Evolutionary conservation across 2,888 invertebrate genomes (phyloP), one percentile per base, ranked within the genome.

Genomic region (Apamea sordens): DNA sequence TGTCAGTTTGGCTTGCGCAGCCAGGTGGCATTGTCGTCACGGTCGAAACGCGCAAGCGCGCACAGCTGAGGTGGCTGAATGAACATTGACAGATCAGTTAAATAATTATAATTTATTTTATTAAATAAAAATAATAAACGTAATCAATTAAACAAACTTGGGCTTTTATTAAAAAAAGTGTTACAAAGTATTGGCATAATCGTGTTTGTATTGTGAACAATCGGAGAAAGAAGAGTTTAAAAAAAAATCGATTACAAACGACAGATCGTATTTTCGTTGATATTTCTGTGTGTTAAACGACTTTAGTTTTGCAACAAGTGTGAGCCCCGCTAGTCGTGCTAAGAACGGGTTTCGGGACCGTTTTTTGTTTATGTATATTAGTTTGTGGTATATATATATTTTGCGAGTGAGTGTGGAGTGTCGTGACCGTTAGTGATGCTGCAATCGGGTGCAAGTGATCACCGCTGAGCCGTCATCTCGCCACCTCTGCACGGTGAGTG

Each of bases 241-340:
- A 94, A 93, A 94, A 93, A 94, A 94, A 96, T 96, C 95, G 95
- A 96, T 96, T 93, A 90, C 91, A 92, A 91, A 92, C 92, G 92
- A 92, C 92, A 91, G 91, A 91, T 90, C 90, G 89, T 92, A 91
- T 94, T 94, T 93, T 91, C 89, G 90, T 93, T 92, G 93, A 93
- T 93, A 94, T 93, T 92, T 92, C 92, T 90, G 89, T 89, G 90
- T 90, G 89, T 89, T 91, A 92, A 91, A 92, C 91, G 90, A 90
- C 90, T 92, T 91, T 91, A 93, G 93, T 95, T 95, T 95, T 95
- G 94, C 96, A 94, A 95, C 94, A 95, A 95, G 94, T 95, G 94
- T 92, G 90, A 88, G 87, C 88, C 85, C 91, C 92, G 92, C 92
- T 93, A 91, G 90, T 90, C 90, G 93, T 93, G 92, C 87, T 89